Base-by-base conservation (phyloP, 2,797 vertebrate genomes). In the Nasua narica region DNA sequence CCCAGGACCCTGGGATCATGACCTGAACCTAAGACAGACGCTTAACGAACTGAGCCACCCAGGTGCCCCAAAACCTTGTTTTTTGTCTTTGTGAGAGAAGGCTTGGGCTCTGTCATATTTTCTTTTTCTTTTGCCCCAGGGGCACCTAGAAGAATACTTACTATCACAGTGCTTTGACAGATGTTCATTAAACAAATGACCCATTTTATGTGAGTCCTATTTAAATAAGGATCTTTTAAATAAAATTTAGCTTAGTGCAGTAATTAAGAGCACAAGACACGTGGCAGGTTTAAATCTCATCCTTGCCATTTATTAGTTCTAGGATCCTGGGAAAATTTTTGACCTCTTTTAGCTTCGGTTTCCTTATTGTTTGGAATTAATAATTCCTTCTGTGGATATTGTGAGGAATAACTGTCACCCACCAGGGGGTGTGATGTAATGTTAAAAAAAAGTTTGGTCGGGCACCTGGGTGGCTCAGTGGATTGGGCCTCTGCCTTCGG, bases 151-250 rank as follows among this genome's bases (percentile, higher is more conserved):
- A 86, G 87, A 91, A n/a, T 69, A 60, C 37, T 79, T 86, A 87
- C 54, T 70, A 86, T 32, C 29, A 29, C 19, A 91, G 83, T 87
- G 43, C 65, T 95, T 87, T 91, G 72, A 72, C 54, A 95, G 56
- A 52, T 91, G 15, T 87, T 89, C 69, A 35, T 83, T 95, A 84
- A 87, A 58, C 56, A 92, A 79, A 76, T 94, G 25, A 69, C 50
- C 82, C 27, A 76, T 90, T 94, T 94, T 74, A 62, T 93, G 78
- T 94, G 52, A 89, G 87, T 78, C 50, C 87, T 77, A 77, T 81
- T 95, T 95, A 92, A 96, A 79, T 65, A 94, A 93, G 48, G 81
- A 50, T 78, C 13, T 88, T 88, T 93, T 72, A 54, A 91, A 90
- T 95, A 82, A 87, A 96, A 62, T 76, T 19, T 78, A 92, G 23